Percentiles rank a stretch among this genome's conserved stretches.
Conservation (phyloP, 2,888 invertebrate species). For the Minunthozetes semirufus region DNA sequence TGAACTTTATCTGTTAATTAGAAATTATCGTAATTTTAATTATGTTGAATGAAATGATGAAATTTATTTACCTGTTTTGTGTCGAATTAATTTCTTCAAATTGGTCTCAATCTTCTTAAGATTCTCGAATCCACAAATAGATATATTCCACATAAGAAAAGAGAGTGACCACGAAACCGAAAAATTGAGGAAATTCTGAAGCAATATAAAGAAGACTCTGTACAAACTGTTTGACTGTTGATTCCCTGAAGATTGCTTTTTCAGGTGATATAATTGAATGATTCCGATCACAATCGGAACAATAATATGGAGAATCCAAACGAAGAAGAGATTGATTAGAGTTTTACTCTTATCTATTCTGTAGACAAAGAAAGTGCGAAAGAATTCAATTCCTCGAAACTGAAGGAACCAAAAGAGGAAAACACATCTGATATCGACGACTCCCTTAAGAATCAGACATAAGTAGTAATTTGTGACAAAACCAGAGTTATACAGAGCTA, state of each 20-base stretch:
- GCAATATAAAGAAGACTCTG: background rate
- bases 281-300: background rate
- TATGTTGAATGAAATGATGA: too few species aligned
- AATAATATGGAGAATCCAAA: background rate
- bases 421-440: background rate
- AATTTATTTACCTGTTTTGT: background rate
- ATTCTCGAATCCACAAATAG: background rate
- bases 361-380: background rate
- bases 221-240: background rate
- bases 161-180: background rate
- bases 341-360: background rate
- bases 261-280: background rate
- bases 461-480: background rate
- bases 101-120: background rate
- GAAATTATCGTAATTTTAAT: too few species aligned
- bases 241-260: background rate
- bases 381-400: background rate
- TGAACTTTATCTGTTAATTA: too few species aligned
- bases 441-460: background rate
- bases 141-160: conserved; percentile 13
- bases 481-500: background rate
- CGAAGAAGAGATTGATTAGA: background rate
- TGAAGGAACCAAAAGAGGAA: conserved; percentile 6
- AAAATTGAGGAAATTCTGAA: background rate
- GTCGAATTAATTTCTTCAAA: background rate